A percentile compares a stretch with the other conserved stretches of the same genome.
phyloP scores from a whole-genome alignment of 2,113 vertebrate genomes.

The Psittacula cyanocephala region DNA sequence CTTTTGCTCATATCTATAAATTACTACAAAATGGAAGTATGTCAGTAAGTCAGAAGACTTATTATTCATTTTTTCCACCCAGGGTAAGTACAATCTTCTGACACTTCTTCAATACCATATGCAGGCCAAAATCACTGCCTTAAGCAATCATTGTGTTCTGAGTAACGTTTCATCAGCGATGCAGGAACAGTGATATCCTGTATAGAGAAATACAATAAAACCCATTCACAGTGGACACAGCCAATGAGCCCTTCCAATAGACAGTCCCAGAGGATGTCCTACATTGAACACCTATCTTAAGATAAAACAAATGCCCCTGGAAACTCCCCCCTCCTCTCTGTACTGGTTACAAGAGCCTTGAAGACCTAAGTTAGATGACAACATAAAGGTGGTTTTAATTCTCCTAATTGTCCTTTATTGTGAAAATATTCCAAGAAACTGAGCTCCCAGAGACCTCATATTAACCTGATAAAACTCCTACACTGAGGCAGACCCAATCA shows the following conservation, averaged over 20 bases:
- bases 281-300: neutral
- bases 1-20: neutral
- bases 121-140: neutral
- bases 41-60: constrained; percentile 12
- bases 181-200: neutral
- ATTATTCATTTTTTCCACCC: neutral
- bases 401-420: neutral
- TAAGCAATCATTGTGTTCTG: neutral
- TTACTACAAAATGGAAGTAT: neutral
- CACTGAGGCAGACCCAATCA: neutral
- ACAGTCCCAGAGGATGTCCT: neutral
- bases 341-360: neutral
- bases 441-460: neutral
- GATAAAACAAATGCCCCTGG: neutral
- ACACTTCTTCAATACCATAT: neutral
- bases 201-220: neutral
- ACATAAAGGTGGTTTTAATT: neutral
- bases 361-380: neutral
- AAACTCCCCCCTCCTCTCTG: neutral
- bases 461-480: neutral
- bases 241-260: neutral
- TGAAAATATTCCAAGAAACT: neutral
- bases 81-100: neutral
- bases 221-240: neutral
- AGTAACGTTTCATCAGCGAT: neutral